Base-by-base conservation (phyloP, 2,113 vertebrate genomes). In the Ranitomeya imitator region DNA sequence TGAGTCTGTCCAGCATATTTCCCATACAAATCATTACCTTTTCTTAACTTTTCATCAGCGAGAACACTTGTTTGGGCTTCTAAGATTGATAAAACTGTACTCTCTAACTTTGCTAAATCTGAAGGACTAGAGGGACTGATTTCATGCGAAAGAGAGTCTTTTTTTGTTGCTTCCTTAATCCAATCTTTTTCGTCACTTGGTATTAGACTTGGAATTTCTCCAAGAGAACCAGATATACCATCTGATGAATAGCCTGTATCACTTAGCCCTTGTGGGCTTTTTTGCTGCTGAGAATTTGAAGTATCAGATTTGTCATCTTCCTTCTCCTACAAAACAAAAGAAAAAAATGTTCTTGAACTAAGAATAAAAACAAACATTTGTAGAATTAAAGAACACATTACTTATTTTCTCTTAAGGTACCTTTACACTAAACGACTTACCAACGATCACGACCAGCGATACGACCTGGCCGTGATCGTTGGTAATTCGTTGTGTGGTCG, bases 71-170 rank as follows among this genome's bases (percentile, higher is more conserved):
- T 90, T 91, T 98, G 95, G 90, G 97, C 96, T 93, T 98, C 96
- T 90, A 99, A 95, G 93, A 99, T 98, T 61, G 97, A 97, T 57
- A 99, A 94, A 60, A 99, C 97, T 0, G 96, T 97, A 90, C 96
- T 99, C 93, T 99, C 97, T 81, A 99, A 89, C 92, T 98, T 99
- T 79, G 97, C 96, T 69, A 99, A 92, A 91, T 98, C 98, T 83
- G 98, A 96, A 51, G 96, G 97, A 91, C 97, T 98, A 15, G 96
- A 95, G 45, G 96, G 97, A 91, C 96, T 98, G 65, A 92, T 92
- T 91, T 96, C 96, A 91, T 95, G 95, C 26, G 92, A 91, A 90
- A 92, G 55, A 6, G 85, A 90, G 55, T 96, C 95, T 92, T 95
- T 96, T 87, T 95, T 94, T 81, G 21, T 83, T 89, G 93, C 92